phyloP scores from a whole-genome alignment of 2,797 vertebrate genomes.

The Aldrovandia affinis region DNA sequence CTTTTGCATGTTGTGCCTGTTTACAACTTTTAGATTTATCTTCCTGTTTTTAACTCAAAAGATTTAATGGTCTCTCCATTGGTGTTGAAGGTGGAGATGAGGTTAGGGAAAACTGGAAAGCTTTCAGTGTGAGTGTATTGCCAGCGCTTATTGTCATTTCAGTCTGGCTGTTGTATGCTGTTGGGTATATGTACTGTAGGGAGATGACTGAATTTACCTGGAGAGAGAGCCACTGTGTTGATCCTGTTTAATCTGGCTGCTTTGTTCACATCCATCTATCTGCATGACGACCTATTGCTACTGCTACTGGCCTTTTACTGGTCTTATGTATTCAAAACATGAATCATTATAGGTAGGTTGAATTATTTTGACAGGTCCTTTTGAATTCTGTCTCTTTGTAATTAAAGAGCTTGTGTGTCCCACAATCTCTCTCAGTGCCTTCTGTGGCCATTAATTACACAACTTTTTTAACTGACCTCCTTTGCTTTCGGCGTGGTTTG shows the following conservation, averaged over 20 bases:
- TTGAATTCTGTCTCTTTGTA: constrained; percentile 1
- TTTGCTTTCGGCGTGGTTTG: background rate
- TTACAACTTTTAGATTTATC: background rate
- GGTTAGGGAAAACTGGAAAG: background rate
- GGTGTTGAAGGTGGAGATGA: background rate
- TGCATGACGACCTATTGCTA: background rate
- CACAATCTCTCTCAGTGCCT: background rate
- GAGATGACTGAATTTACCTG: background rate
- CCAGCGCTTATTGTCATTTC: background rate
- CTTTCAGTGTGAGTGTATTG: constrained; percentile 1
- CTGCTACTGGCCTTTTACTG: too few species aligned
- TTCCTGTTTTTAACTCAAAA: background rate
- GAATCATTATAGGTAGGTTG: background rate
- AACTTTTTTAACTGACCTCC: background rate
- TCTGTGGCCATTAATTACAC: background rate
- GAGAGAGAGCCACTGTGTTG: background rate
- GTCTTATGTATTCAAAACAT: background rate
- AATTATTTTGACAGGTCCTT: background rate
- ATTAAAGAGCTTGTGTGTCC: background rate
- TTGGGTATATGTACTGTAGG: background rate
- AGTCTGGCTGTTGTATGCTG: background rate
- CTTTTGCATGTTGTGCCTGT: background rate
- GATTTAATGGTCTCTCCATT: background rate
- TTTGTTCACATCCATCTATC: background rate
- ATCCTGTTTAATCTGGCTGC: background rate